Conservation (phyloP, 1,140 invertebrate genomes). For the Lepidurus couesii region DNA sequence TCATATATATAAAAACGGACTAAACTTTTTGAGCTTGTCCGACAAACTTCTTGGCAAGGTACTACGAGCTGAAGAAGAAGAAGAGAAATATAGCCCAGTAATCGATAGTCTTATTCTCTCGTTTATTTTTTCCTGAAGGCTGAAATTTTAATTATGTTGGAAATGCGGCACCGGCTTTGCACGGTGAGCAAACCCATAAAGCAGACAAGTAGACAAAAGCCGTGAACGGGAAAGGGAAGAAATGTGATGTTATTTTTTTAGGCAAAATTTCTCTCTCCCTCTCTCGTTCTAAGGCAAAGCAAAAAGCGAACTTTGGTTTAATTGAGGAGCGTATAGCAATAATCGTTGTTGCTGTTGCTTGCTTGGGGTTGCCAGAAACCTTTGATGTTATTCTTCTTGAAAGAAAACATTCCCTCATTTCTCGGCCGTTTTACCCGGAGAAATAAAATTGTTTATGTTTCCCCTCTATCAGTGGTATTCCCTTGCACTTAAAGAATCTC, state of each 20-base stretch:
- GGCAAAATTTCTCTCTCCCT: not conserved
- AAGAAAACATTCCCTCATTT: slow-evolving; percentile 1
- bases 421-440: not conserved
- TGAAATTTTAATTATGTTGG: slow-evolving; percentile 3
- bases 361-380: not conserved
- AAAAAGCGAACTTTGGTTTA: not conserved
- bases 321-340: slow-evolving; percentile 11
- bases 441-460: not conserved
- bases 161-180: slow-evolving; percentile 7
- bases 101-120: not conserved
- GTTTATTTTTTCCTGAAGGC: not conserved
- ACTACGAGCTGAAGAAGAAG: no score
- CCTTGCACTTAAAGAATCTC: not conserved
- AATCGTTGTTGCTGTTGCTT: not conserved
- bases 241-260: not conserved
- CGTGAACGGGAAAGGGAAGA: not conserved
- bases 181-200: not conserved
- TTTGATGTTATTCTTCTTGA: slow-evolving; percentile 19
- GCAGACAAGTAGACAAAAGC: not conserved
- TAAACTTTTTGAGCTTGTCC: no score
- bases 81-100: not conserved
- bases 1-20: no score
- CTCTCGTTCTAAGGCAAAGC: not conserved
- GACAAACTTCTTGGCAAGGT: no score
- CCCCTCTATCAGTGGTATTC: not conserved